Conservation (phyloP, 2,888 invertebrate species). For the Hyppa rectilinea region DNA sequence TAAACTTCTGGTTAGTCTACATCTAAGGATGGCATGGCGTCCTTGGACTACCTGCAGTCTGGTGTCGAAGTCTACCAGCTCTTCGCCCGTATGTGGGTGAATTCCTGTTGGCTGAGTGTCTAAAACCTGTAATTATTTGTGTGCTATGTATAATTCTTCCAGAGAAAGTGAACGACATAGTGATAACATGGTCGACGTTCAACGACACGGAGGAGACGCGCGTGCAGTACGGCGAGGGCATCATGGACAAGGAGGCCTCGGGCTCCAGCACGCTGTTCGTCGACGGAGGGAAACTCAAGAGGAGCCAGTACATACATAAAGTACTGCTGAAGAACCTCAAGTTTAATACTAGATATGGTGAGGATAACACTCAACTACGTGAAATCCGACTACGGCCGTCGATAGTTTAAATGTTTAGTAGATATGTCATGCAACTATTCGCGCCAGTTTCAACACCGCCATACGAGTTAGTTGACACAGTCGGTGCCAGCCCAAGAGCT, state of each 20-base stretch:
- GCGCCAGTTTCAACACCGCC: too few relatives aligned
- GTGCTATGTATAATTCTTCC: slow-evolving; percentile 41
- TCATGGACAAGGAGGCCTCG: slow-evolving; percentile 87
- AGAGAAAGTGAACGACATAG: slow-evolving; percentile 83
- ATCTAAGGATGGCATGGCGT: too few relatives aligned
- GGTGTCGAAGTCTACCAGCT: too few relatives aligned
- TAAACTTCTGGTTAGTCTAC: too few relatives aligned
- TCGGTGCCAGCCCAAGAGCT: too few relatives aligned
- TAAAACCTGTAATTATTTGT: neutral
- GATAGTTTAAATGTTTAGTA: too few relatives aligned
- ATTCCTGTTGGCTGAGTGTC: too few relatives aligned
- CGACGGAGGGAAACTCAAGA: slow-evolving; percentile 93
- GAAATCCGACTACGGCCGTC: neutral
- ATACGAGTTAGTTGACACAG: too few relatives aligned
- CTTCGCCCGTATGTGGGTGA: too few relatives aligned
- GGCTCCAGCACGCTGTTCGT: slow-evolving; percentile 92
- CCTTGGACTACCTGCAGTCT: too few relatives aligned
- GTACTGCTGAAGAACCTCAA: slow-evolving; percentile 92
- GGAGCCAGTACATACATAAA: slow-evolving; percentile 94
- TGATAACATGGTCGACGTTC: slow-evolving; percentile 97
- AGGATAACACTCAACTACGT: slow-evolving; percentile 55
- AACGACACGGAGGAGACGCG: slow-evolving; percentile 92
- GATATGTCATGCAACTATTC: too few relatives aligned
- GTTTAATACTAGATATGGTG: slow-evolving; percentile 92
- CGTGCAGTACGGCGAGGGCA: slow-evolving; percentile 94